phyloP scores from a whole-genome alignment of 2,888 invertebrate genomes.

The Lasioglossum zephyrum region DNA sequence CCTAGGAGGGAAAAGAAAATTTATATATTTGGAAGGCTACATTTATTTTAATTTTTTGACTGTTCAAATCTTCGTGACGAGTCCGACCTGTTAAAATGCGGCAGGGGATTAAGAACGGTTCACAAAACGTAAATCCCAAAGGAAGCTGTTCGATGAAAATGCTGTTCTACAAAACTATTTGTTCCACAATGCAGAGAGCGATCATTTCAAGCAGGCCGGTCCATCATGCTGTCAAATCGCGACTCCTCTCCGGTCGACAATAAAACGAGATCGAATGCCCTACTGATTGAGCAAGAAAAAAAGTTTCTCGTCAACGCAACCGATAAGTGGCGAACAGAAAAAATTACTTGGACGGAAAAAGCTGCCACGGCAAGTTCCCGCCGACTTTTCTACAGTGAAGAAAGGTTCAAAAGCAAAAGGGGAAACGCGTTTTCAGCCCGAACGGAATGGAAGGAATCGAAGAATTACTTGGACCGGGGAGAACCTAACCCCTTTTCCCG shows the following conservation, averaged over 20 bases:
- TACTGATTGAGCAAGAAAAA: neutral
- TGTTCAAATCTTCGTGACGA: no score
- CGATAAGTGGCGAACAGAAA: slow-evolving; percentile 1
- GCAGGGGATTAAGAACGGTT: neutral
- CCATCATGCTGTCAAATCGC: neutral
- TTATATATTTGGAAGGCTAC: no score
- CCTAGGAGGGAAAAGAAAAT: no score
- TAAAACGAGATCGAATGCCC: slow-evolving; percentile 5
- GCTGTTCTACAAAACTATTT: neutral
- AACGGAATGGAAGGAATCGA: slow-evolving; percentile 41
- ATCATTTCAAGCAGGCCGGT: neutral
- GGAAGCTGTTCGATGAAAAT: neutral
- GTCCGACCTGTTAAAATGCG: no score
- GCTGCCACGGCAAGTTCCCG: neutral
- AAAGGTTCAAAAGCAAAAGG: slow-evolving; percentile 5
- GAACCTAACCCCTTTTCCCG: neutral
- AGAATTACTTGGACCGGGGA: slow-evolving; percentile 36
- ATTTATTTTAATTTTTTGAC: no score
- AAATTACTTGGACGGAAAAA: neutral
- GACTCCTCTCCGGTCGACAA: neutral
- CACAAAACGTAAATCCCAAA: neutral
- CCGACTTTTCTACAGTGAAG: neutral
- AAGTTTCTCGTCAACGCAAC: neutral
- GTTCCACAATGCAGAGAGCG: neutral
- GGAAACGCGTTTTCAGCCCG: neutral